Conservation (phyloP, 2,113 vertebrate species). For the Nansenia antarctica region DNA sequence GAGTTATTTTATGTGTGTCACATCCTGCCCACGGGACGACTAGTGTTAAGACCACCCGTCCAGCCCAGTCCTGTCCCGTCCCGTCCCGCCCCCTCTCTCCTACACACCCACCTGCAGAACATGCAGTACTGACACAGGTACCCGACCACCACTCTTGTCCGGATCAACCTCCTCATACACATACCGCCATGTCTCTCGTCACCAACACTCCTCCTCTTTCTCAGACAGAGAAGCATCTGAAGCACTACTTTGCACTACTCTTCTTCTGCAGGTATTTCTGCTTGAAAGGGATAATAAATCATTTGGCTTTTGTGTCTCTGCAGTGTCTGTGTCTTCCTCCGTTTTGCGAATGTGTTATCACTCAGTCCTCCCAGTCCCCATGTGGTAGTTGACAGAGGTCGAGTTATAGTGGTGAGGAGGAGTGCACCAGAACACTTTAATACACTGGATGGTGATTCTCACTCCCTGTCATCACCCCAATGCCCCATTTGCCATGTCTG, state of each 20-base stretch:
- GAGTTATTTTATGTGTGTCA: no score
- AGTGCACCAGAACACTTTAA: slow-evolving; percentile 42
- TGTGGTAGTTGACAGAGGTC: slow-evolving; percentile 57
- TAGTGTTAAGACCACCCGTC: no score
- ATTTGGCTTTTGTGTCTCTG: slow-evolving; percentile 66
- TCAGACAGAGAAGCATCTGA: slow-evolving; percentile 60
- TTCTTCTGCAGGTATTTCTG: slow-evolving; percentile 65
- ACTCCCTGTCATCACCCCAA: slow-evolving; percentile 65
- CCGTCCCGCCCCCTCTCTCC: background rate
- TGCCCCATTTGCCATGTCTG: slow-evolving; percentile 62
- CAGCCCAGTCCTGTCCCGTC: no score
- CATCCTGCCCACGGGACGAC: no score
- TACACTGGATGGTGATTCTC: slow-evolving; percentile 45
- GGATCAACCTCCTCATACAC: slow-evolving; percentile 55
- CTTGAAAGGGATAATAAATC: slow-evolving; percentile 75
- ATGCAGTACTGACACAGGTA: slow-evolving; percentile 1
- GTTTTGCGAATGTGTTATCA: slow-evolving; percentile 67
- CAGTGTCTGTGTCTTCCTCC: slow-evolving; percentile 52
- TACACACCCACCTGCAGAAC: background rate
- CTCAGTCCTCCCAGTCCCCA: slow-evolving; percentile 42
- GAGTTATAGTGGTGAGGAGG: slow-evolving; percentile 40
- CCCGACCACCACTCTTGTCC: background rate
- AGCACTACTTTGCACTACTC: slow-evolving; percentile 44
- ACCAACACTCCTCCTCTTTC: slow-evolving; percentile 43
- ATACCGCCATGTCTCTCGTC: slow-evolving; percentile 70